These are phyloP conservation scores for Heliopora coerulea DNA, from an alignment of 92 coral and sea anemone species.

Conservation along the genomic window DNA sequence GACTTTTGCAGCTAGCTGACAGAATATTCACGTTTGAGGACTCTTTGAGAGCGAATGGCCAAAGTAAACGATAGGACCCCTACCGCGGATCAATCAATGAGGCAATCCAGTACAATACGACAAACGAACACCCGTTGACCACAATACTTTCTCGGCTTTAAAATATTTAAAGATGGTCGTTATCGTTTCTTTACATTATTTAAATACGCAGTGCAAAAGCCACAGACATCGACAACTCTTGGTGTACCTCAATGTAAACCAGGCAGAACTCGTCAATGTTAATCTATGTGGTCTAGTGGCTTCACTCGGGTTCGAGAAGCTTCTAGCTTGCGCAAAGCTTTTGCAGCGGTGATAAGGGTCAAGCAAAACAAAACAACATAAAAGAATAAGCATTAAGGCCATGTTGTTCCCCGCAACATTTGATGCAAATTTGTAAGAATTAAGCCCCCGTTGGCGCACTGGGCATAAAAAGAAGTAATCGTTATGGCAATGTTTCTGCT, in stretches of 20 bases:
- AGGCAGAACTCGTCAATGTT: too few relatives aligned
- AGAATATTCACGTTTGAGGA: background rate
- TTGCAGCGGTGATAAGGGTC: conserved; percentile 20
- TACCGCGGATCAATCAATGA: conserved; percentile 22
- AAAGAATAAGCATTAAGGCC: background rate
- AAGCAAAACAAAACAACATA: background rate
- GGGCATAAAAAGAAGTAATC: background rate
- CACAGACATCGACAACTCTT: background rate
- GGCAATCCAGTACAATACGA: conserved; percentile 8
- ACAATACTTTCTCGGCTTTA: conserved; percentile 1
- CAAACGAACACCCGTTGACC: conserved; percentile 8
- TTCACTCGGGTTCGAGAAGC: background rate
- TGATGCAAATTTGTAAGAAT: background rate
- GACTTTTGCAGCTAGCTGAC: conserved; percentile 6
- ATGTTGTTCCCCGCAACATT: conserved; percentile 1
- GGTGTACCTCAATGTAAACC: too few relatives aligned
- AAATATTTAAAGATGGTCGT: conserved; percentile 32
- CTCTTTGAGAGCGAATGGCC: background rate
- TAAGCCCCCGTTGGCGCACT: background rate
- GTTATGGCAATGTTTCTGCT: background rate
- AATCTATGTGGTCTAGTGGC: too few relatives aligned
- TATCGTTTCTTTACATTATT: conserved; percentile 29
- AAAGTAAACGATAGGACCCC: conserved; percentile 1
- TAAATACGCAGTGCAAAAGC: conserved; percentile 2
- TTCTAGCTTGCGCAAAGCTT: background rate